Percentiles rank a stretch among this genome's conserved stretches.
Evolutionary conservation across 1,140 invertebrate genomes (phyloP).

Genomic region (Brachionus rotundiformis): DNA sequence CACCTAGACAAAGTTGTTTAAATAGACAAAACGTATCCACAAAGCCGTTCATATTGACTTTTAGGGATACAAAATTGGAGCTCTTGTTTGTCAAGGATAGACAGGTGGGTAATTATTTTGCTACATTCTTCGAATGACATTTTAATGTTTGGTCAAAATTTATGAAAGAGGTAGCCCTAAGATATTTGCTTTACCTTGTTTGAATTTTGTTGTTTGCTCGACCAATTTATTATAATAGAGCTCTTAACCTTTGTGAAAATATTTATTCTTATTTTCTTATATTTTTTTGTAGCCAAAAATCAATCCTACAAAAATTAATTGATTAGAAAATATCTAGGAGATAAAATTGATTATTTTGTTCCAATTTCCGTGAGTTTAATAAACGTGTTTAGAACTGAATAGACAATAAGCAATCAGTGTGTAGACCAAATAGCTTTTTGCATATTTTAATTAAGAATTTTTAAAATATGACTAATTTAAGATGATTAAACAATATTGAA

Average conservation of each 20-base stretch:
- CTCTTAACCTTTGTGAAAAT: background rate
- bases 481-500: background rate
- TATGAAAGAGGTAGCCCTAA: background rate
- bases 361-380: background rate
- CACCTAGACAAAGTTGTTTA: background rate
- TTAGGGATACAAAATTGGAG: background rate
- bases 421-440: background rate
- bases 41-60: background rate
- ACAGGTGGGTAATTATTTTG: constrained; percentile 18
- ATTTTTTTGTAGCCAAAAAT: background rate
- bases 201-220: background rate
- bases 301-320: background rate
- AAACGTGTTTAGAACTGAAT: background rate
- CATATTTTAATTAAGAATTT: background rate
- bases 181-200: background rate
- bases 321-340: background rate
- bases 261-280: no score
- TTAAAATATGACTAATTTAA: background rate
- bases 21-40: no score
- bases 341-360: background rate
- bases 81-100: background rate
- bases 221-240: constrained; percentile 15
- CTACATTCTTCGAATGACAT: background rate
- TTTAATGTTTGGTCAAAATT: background rate
- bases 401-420: background rate